Evolutionary conservation across 2,113 vertebrate species (phyloP).

Genomic region (Mustelus asterias): DNA sequence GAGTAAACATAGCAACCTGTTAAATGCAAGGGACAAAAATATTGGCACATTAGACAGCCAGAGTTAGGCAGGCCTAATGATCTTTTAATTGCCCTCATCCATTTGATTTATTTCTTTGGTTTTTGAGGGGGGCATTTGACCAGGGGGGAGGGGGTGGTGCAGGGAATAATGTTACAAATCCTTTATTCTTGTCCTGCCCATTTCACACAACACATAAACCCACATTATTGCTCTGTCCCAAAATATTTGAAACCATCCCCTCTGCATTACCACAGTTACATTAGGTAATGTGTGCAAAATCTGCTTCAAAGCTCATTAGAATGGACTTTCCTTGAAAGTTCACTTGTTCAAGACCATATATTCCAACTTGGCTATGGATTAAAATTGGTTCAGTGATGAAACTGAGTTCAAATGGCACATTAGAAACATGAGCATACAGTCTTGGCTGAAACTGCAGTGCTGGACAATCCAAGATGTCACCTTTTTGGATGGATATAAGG

Average conservation of each 20-base stretch:
- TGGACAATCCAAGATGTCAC: background rate
- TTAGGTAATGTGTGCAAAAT: background rate
- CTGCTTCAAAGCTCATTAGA: background rate
- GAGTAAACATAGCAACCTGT: background rate
- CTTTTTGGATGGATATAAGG: background rate
- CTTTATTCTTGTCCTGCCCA: background rate
- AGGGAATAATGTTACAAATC: background rate
- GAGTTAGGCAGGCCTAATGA: background rate
- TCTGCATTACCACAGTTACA: background rate
- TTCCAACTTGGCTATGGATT: background rate
- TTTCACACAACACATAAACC: background rate
- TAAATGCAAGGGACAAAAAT: background rate
- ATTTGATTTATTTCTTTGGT: background rate
- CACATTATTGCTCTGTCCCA: background rate
- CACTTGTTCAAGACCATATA: background rate
- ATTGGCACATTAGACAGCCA: background rate
- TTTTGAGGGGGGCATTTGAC: background rate
- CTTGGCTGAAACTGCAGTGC: background rate
- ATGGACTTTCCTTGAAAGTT: background rate
- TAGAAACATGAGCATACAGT: background rate
- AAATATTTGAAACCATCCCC: background rate
- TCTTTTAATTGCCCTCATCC: background rate
- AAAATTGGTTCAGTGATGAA: background rate
- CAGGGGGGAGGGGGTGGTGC: too few relatives aligned
- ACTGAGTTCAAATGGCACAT: background rate